Evolutionary conservation across 2,888 invertebrate genomes (phyloP).

Genomic region (Andrena marginata): DNA sequence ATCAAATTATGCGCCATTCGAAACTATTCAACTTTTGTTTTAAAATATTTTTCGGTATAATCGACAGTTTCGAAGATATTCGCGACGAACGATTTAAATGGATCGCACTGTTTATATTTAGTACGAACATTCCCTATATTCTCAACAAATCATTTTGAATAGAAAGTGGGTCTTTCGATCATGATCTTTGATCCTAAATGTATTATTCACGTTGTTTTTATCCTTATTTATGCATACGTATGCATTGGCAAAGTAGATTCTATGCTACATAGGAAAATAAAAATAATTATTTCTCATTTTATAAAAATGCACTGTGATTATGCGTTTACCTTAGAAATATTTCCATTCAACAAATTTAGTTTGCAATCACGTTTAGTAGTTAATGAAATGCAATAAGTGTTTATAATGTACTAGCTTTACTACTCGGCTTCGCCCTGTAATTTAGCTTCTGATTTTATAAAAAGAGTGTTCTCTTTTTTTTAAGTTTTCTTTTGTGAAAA

Average conservation of each 20-base stretch:
- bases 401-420: background rate
- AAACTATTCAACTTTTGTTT: background rate
- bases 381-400: background rate
- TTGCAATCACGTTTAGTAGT: too few relatives aligned
- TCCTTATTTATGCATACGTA: background rate
- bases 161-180: conserved; percentile 38
- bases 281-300: background rate
- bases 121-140: background rate
- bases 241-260: background rate
- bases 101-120: background rate
- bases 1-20: background rate
- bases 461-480: too few relatives aligned
- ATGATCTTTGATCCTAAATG: conserved; percentile 72
- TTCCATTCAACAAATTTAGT: too few relatives aligned
- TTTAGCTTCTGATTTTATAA: too few relatives aligned
- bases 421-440: too few relatives aligned
- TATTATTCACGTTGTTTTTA: conserved; percentile 67
- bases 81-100: too few relatives aligned
- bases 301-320: background rate
- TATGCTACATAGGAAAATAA: background rate
- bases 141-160: background rate
- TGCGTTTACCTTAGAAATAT: too few relatives aligned
- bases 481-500: too few relatives aligned
- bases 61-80: too few relatives aligned
- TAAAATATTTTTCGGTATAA: background rate